A percentile compares a stretch with the other conserved stretches of the same genome.
Conservation (phyloP, 1,140 invertebrate genomes). For the Monochamus saltuarius region DNA sequence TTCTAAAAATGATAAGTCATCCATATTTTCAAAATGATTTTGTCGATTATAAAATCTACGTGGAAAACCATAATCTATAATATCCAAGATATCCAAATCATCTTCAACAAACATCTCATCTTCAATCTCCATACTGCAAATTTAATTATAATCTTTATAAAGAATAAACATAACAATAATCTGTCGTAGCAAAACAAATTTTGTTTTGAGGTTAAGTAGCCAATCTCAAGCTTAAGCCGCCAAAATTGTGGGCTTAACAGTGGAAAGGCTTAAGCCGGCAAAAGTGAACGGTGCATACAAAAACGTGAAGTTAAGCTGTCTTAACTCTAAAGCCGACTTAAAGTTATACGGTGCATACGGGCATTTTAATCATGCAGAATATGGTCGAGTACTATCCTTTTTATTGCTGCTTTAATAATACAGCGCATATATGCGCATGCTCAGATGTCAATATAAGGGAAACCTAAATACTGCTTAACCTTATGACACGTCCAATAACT, state of each 20-base stretch:
- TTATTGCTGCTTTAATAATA: no score
- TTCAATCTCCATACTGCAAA: slow-evolving; percentile 11
- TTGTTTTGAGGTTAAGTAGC: neutral
- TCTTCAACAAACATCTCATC: slow-evolving; percentile 10
- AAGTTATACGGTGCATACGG: slow-evolving; percentile 5
- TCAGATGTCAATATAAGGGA: no score
- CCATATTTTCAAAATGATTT: slow-evolving; percentile 9
- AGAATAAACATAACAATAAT: neutral
- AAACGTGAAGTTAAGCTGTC: neutral
- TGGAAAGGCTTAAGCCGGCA: neutral
- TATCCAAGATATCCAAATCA: slow-evolving; percentile 11
- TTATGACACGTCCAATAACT: no score
- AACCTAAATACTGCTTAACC: no score
- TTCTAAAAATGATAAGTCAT: slow-evolving; percentile 11
- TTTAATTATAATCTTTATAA: neutral
- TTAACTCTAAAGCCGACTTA: neutral
- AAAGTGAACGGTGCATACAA: slow-evolving; percentile 12
- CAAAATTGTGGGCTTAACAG: slow-evolving; percentile 5
- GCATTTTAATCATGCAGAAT: no score
- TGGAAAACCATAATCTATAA: slow-evolving; percentile 14
- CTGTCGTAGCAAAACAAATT: neutral
- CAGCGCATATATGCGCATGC: no score
- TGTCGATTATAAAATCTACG: neutral
- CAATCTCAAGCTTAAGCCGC: neutral
- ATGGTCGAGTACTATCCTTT: no score